Evolutionary conservation across 2,888 invertebrate genomes (phyloP), one percentile per base, ranked within the genome.

Genomic region (Octodonta nipae): DNA sequence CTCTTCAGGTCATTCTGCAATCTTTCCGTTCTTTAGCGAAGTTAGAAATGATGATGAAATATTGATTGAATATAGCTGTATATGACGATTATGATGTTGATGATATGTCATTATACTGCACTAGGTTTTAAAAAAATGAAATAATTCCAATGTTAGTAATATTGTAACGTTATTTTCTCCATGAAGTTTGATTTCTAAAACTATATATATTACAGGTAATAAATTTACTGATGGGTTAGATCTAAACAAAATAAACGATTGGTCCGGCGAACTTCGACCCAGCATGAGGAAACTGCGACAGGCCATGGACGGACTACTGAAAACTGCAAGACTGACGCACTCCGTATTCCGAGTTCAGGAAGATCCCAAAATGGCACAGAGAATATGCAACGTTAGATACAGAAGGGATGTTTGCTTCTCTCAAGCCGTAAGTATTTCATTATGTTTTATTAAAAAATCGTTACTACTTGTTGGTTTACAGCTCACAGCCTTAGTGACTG

Each of bases 361-460:
- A 57, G 83, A 85, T 50, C 71, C 79, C 17, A 75, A 79, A 41
- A 70, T 72, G 29, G 84, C 82, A 44, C 77, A 80, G 34, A 63
- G 78, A 10, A 78, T 78, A 3, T 74, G 74, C 43, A 71, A 71
- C 45, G 75, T 83, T 4, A 70, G 84, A 47, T 87, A 87, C 36
- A 66, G 92, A 20, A 65, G 92, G 33, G 88, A 92, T 60, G 83
- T 86, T 10, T 87, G 89, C 58, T 88, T 89, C 56, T 82, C 89
- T 3, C 91, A 92, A 63, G 84, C 89, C 43, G 86, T 89, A 64
- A 72, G 73, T 66, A 13, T n/a, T 29, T 13, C 5, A 8, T 28
- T 22, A 10, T n/a, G 22, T 22, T 22, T 4, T 10, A 22, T 20
- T 20, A 7, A 20, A n/a, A 2, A 5, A 8, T 10, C 4, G 7